Evolutionary conservation across 2,888 invertebrate genomes (phyloP).

Genomic region (Stramonita haemastoma): DNA sequence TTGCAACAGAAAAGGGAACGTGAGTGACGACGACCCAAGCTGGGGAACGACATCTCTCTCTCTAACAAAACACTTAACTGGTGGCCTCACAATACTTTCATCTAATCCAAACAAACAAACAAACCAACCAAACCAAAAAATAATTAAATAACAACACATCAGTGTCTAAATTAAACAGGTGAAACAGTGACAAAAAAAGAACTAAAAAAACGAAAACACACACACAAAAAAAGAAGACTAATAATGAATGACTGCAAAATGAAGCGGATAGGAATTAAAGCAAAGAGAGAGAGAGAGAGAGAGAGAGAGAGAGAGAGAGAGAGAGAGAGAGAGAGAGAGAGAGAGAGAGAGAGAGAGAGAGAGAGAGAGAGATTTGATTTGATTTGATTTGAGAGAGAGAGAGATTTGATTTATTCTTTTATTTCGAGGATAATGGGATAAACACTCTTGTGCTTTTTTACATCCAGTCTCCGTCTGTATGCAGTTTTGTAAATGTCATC

Average conservation of each 20-base stretch:
- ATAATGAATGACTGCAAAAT: not conserved
- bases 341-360: no score
- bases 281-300: not conserved
- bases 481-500: no score
- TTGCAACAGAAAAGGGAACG: slow-evolving; percentile 40
- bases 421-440: no score
- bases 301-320: not conserved
- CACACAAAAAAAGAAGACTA: not conserved
- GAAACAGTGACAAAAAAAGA: no score
- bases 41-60: not conserved
- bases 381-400: no score
- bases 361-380: no score
- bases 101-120: not conserved
- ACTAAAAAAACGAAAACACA: no score
- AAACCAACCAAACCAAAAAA: not conserved
- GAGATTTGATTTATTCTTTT: no score
- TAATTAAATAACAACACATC: no score
- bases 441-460: no score
- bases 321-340: not conserved
- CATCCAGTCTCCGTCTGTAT: no score
- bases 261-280: not conserved
- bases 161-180: no score
- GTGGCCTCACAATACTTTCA: not conserved
- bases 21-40: slow-evolving; percentile 23
- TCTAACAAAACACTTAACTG: not conserved